phyloP scores from a whole-genome alignment of 2,113 vertebrate species.

The Diadophis punctatus region DNA sequence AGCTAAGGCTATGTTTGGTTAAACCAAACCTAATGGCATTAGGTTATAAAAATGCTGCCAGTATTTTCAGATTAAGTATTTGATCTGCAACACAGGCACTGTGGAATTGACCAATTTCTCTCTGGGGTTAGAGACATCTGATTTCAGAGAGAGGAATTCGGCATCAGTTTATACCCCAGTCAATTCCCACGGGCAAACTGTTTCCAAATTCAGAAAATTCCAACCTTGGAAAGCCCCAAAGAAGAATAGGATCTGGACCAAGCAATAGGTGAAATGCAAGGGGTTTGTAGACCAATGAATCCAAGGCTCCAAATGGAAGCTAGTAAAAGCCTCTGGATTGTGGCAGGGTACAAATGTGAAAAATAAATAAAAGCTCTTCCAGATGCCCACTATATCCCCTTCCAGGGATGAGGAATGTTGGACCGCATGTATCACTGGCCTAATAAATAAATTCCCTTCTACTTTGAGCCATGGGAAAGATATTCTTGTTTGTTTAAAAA shows the following conservation, averaged over 20 bases:
- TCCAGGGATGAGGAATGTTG: background rate
- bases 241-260: background rate
- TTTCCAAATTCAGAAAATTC: background rate
- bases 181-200: background rate
- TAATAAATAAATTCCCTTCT: background rate
- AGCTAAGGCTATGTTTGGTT: background rate
- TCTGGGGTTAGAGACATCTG: background rate
- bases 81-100: background rate
- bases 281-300: background rate
- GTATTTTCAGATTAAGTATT: background rate
- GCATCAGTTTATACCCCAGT: background rate
- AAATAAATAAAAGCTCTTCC: background rate
- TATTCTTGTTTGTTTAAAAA: background rate
- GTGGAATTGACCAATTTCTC: background rate
- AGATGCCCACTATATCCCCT: background rate
- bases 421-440: background rate
- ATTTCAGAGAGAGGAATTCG: background rate
- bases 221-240: background rate
- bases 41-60: background rate
- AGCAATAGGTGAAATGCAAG: background rate
- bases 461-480: background rate
- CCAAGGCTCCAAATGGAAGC: background rate
- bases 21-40: background rate
- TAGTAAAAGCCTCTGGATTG: background rate
- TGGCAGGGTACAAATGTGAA: background rate